Base-by-base conservation (phyloP, 2,888 invertebrate species). In the Parnassius smintheus region DNA sequence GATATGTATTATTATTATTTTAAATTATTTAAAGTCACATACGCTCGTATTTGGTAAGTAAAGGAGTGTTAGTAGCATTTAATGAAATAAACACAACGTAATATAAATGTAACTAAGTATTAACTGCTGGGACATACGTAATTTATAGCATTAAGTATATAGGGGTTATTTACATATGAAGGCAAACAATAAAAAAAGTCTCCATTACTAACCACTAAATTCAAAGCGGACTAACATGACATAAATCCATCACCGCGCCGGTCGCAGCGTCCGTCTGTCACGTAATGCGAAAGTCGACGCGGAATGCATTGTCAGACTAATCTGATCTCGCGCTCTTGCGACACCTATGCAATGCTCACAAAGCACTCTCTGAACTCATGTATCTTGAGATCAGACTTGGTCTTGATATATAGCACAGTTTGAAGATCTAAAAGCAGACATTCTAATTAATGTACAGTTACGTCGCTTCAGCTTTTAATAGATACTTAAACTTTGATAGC, bases 281-380 rank as follows among this genome's bases (percentile, higher is more conserved):
- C 53, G 62, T 62, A 62, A 62, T 42, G 41, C 48, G 62, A 62
- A 62, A 62, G 62, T 57, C 4, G 22, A 54, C 44, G 8, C 52
- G 51, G 61, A 45, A 46, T 48, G 56, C 57, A 62, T 62, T 62
- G 62, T 62, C 52, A 42, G 48, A 42, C 52, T 46, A 45, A 45
- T 59, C 52, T 44, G 57, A 52, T 62, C 57, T 48, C 56, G 62
- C 57, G 56, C 22, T 48, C 42, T 62, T 62, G 46, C 62, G 62
- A 62, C 41, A 62, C 35, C 52, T 49, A 42, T 41, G 42, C 52
- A 45, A 58, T 57, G 42, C 18, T 41, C 46, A 25, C 42, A 22
- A 49, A 59, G 51, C 56, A 45, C 48, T 51, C 56, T 51, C 41
- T 61, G 56, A 56, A 56, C 61, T 57, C 53, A 57, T 41, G 56